Evolutionary conservation across 2,797 vertebrate species (phyloP).

Genomic region (Sardinella longiceps): DNA sequence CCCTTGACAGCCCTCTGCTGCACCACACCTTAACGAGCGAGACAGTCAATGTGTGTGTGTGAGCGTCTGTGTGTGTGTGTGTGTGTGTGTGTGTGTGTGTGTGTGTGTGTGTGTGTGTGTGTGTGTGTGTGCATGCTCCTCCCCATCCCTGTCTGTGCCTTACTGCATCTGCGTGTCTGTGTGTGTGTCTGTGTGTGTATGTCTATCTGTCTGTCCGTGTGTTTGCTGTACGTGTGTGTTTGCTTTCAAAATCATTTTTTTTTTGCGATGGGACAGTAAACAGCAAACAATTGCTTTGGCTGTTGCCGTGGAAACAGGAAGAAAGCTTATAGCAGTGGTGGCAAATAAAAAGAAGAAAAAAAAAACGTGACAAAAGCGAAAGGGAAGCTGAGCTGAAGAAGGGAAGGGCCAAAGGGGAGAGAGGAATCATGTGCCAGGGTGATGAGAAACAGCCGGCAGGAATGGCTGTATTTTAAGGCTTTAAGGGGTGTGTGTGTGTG

Average conservation of each 20-base stretch:
- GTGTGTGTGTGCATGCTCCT: not conserved
- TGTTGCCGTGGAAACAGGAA: constrained; percentile 74
- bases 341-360: constrained; percentile 32
- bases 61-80: not conserved
- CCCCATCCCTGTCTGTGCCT: not conserved
- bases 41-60: constrained; percentile 31
- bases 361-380: constrained; percentile 26
- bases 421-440: not conserved
- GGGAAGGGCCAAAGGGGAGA: constrained; percentile 28
- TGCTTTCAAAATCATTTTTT: not conserved
- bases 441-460: not conserved
- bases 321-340: constrained; percentile 55
- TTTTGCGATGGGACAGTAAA: constrained; percentile 27
- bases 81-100: not conserved
- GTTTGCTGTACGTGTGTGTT: constrained; percentile 1
- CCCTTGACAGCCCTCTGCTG: constrained; percentile 39
- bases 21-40: constrained; percentile 48
- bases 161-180: not conserved
- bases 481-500: not conserved
- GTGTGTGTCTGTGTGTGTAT: not conserved
- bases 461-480: not conserved
- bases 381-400: constrained; percentile 23
- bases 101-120: not conserved
- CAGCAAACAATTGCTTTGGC: constrained; percentile 61
- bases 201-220: not conserved